A percentile compares a stretch with the other conserved stretches of the same genome.
Conservation (phyloP, 2,113 vertebrate genomes). For the Indicator maculatus region DNA sequence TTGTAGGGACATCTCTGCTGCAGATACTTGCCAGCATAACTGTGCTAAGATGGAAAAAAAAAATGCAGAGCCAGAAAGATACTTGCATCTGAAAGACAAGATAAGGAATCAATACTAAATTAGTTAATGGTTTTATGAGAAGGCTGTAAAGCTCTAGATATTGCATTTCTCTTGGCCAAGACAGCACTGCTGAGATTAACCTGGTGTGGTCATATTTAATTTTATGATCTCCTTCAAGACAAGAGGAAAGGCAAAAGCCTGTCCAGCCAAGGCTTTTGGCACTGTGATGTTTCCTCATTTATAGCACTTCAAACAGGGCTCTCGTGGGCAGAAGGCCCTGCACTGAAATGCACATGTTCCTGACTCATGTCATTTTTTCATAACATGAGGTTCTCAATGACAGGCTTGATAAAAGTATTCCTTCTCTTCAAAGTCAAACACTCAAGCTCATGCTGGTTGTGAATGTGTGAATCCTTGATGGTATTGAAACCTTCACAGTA, state of each 20-base stretch:
- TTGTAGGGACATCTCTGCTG: background rate
- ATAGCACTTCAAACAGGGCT: background rate
- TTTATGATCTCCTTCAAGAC: background rate
- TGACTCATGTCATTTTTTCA: background rate
- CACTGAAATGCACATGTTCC: background rate
- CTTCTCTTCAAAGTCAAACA: background rate
- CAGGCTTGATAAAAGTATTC: background rate
- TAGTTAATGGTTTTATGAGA: background rate
- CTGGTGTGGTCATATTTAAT: background rate
- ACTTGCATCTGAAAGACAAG: background rate
- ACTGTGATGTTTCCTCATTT: background rate
- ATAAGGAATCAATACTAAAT: background rate
- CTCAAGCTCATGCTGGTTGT: background rate
- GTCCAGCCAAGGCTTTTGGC: background rate
- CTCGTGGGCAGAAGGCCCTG: background rate
- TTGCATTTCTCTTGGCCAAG: background rate
- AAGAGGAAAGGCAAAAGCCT: background rate
- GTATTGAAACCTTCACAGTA: background rate
- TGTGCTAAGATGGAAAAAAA: background rate
- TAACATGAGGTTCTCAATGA: background rate
- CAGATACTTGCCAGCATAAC: rapidly evolving
- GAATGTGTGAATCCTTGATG: background rate
- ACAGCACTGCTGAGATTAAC: background rate
- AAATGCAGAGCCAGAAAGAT: background rate
- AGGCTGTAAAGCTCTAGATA: background rate